phyloP scores from a whole-genome alignment of 2,113 vertebrate species.

The Plecotus auritus region DNA sequence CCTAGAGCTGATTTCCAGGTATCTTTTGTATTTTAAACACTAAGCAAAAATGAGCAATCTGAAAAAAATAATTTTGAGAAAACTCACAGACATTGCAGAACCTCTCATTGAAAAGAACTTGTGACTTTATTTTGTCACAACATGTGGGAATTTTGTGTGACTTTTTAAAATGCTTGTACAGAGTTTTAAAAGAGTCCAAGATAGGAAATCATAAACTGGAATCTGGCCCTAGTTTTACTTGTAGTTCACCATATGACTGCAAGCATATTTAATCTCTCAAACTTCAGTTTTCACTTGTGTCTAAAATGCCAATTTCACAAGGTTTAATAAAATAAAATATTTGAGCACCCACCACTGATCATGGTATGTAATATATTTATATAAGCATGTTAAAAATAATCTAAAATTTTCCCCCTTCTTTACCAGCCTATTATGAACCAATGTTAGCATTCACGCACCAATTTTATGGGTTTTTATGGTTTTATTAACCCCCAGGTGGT shows the following conservation, averaged over 20 bases:
- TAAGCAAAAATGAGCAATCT: neutral
- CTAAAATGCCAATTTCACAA: neutral
- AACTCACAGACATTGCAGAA: neutral
- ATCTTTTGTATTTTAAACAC: constrained; percentile 26
- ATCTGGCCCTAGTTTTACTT: neutral
- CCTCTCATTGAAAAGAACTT: neutral
- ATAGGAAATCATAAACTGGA: neutral
- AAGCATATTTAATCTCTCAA: neutral
- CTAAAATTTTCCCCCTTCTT: neutral
- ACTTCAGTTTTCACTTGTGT: neutral
- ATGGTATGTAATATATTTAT: neutral
- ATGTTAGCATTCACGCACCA: neutral
- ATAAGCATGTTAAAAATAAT: neutral
- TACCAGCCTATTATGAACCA: neutral
- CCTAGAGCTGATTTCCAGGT: neutral
- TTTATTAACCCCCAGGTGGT: neutral
- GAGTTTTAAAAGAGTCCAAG: neutral
- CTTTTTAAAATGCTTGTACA: neutral
- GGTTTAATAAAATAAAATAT: neutral
- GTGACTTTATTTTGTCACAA: neutral
- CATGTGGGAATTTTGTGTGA: neutral
- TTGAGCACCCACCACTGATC: neutral
- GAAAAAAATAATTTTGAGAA: constrained; percentile 12
- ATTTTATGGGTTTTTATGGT: neutral
- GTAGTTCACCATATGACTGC: neutral